Evolutionary conservation across 2,888 invertebrate genomes (phyloP).

Genomic region (Choreutis nemorana): DNA sequence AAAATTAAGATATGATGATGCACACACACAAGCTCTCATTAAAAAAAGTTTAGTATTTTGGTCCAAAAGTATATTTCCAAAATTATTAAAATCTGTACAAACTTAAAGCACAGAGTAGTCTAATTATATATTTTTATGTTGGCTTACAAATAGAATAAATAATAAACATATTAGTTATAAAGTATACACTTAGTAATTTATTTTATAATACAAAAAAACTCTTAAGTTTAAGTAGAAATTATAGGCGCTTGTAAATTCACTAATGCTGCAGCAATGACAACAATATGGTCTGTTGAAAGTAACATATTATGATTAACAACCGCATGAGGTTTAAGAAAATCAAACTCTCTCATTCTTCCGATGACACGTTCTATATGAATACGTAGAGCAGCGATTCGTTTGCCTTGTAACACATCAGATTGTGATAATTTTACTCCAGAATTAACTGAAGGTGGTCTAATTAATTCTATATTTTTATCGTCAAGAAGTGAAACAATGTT

Average conservation of each 20-base stretch:
- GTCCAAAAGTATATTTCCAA: conserved; percentile 6
- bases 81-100: conserved; percentile 6
- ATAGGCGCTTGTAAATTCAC: conserved; percentile 4
- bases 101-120: conserved; percentile 3
- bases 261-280: conserved; percentile 6
- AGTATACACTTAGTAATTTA: conserved; percentile 3
- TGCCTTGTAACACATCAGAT: conserved; percentile 3
- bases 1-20: conserved; percentile 4
- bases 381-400: conserved; percentile 6
- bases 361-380: conserved; percentile 5
- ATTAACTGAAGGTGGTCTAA: conserved; percentile 6
- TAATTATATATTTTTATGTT: conserved; percentile 6
- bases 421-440: conserved; percentile 5
- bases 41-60: conserved; percentile 5
- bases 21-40: conserved; percentile 3
- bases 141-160: conserved; percentile 5
- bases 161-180: conserved; percentile 5
- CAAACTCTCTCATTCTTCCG: conserved; percentile 3
- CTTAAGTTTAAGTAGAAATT: conserved; percentile 2
- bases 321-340: conserved; percentile 3
- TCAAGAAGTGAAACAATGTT: conserved; percentile 5
- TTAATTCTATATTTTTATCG: conserved; percentile 3
- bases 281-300: conserved; percentile 5
- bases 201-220: conserved; percentile 3
- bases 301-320: conserved; percentile 5